Percentiles rank a stretch among this genome's conserved stretches.
Evolutionary conservation across 2,797 vertebrate species (phyloP).

Genomic region (Garrulus glandarius): DNA sequence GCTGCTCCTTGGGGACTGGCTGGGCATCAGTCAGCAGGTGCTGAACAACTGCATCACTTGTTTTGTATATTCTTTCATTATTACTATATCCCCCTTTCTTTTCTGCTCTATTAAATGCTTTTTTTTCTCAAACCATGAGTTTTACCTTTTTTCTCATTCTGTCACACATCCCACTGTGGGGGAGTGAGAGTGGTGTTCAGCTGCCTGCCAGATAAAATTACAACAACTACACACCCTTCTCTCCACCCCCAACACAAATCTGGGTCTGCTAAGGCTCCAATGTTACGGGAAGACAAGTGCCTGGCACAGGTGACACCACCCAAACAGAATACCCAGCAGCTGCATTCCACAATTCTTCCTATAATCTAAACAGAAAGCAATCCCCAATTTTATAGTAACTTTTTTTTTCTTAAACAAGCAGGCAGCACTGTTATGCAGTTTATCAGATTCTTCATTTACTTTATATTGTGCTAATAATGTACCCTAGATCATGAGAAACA

Average conservation of each 20-base stretch:
- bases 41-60: background rate
- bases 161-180: accelerated
- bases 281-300: background rate
- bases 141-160: background rate
- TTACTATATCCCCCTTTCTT: background rate
- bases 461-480: background rate
- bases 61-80: background rate
- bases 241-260: background rate
- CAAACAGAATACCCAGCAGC: background rate
- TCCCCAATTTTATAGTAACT: background rate
- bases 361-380: background rate
- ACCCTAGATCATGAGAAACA: background rate
- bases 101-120: background rate
- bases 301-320: background rate
- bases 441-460: background rate
- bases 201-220: background rate
- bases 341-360: background rate
- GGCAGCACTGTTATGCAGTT: background rate
- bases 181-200: background rate
- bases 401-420: background rate
- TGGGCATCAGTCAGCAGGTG: background rate
- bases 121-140: background rate
- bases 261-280: background rate
- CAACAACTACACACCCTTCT: background rate
- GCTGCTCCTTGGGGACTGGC: background rate